Base-by-base conservation (phyloP, 2,888 invertebrate genomes). In the Iselma pallidipennis region DNA sequence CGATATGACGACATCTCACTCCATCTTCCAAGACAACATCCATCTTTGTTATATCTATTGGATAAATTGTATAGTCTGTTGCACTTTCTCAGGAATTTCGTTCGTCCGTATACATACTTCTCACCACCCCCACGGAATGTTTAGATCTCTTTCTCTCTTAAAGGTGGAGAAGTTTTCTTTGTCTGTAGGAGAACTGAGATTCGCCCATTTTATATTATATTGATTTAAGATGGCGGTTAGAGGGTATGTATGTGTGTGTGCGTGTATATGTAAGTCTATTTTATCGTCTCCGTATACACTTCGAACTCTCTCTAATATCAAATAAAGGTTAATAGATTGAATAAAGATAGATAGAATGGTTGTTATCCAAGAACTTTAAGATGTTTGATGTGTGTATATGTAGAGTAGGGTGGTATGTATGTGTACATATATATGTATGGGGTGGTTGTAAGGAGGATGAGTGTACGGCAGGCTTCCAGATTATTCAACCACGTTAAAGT, bases 171-270 rank as follows among this genome's bases (percentile, higher is more conserved):
- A 68, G 65, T 74, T 78, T 79, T 80, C 80, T 80, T 80, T 78
- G 78, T 79, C 79, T 79, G 71, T 71, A 70, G 68, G 45, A 69
- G 69, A 70, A 74, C 78, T 73, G 80, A 80, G 80, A 80, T 80
- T 80, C 81, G 78, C 80, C 78, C 80, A 80, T 81, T 81, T 81
- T 81, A 81, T 80, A 81, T 81, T 75, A 81, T 81, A 81, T 80
- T 80, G 80, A 80, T 80, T 80, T 80, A 80, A 80, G 80, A 80
- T 80, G 80, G 79, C 78, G 77, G 73, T 72, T 45, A 4, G 2
- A n/a, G 2, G n/a, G n/a, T 4, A 14, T 4, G 12, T n/a, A 7
- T 14, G 16, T 2, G n/a, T 9, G 16, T 37, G 16, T 33, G 14
- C 14, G 14, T 33, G 33, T 37, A 9, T 14, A 37, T 4, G 14